phyloP scores from a whole-genome alignment of 2,888 invertebrate genomes.

The Diabrotica balteata region DNA sequence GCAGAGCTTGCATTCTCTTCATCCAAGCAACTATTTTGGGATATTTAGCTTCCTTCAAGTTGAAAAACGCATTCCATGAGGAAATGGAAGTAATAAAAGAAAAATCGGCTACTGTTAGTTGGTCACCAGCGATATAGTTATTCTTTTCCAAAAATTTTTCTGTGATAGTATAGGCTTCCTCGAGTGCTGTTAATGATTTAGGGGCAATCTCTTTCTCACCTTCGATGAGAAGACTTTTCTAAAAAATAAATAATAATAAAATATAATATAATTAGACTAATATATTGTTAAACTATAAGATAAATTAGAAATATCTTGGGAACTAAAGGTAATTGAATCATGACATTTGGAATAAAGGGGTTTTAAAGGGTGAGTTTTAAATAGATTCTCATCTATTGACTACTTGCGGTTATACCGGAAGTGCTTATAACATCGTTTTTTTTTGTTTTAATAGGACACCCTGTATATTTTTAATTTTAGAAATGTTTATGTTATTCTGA shows the following conservation, averaged over 20 bases:
- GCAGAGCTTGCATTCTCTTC: slow-evolving; percentile 49
- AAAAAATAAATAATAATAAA: not conserved
- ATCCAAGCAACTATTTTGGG: slow-evolving; percentile 53
- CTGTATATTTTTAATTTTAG: too few relatives aligned
- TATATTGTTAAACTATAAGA: too few relatives aligned
- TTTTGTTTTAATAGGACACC: too few relatives aligned
- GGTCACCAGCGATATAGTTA: slow-evolving; percentile 41
- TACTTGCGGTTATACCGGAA: too few relatives aligned
- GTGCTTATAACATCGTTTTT: too few relatives aligned
- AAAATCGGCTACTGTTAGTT: slow-evolving; percentile 44
- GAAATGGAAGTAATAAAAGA: slow-evolving; percentile 39
- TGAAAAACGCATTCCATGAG: slow-evolving; percentile 25
- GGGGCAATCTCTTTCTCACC: not conserved
- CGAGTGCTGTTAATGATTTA: not conserved
- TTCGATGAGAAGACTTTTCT: not conserved
- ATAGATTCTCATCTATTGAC: too few relatives aligned
- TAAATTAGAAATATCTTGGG: too few relatives aligned
- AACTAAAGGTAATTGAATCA: too few relatives aligned
- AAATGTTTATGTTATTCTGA: too few relatives aligned
- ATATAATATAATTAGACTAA: not conserved
- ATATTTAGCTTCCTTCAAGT: slow-evolving; percentile 38
- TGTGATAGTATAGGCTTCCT: slow-evolving; percentile 37
- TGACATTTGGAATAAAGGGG: too few relatives aligned
- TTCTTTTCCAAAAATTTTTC: slow-evolving; percentile 55
- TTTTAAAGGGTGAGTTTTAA: too few relatives aligned